A percentile compares a stretch with the other conserved stretches of the same genome.
These are phyloP conservation scores for Perognathus longimembris DNA, from an alignment of 2,113 vertebrate genomes.

Conservation along the genomic window DNA sequence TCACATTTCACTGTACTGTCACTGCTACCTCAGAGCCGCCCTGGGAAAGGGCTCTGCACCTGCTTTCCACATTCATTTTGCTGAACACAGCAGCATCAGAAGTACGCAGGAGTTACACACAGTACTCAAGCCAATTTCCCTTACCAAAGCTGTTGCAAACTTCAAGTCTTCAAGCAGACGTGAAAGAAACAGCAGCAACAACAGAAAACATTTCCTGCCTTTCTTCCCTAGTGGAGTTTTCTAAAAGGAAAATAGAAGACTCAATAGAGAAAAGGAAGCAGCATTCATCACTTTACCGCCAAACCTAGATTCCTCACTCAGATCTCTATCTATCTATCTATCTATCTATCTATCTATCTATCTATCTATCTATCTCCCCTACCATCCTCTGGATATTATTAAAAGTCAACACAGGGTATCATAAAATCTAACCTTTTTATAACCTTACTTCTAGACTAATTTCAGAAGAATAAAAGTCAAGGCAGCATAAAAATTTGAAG, in stretches of 20 bases:
- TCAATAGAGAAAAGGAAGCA: not conserved
- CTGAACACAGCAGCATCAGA: not conserved
- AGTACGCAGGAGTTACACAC: not conserved
- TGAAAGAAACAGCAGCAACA: too few species aligned
- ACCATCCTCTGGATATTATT: conserved; percentile 12
- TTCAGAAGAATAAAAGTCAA: conserved; percentile 59
- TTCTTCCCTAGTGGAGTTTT: not conserved
- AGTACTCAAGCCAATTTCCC: not conserved
- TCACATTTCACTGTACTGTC: not conserved
- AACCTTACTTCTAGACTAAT: conserved; percentile 68
- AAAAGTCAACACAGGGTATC: conserved; percentile 54
- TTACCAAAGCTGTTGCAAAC: not conserved
- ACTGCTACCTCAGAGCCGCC: not conserved
- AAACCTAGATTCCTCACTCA: not conserved
- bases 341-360: too few species aligned
- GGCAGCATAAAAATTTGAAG: conserved; percentile 57
- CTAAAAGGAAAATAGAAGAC: conserved; percentile 37
- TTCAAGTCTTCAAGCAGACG: not conserved
- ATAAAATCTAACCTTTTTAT: conserved; percentile 59
- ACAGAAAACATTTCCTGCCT: not conserved
- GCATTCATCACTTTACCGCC: not conserved
- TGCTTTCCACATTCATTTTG: not conserved
- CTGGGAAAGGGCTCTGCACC: not conserved
- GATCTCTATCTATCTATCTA: not conserved
- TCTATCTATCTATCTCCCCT: too few species aligned